A percentile compares a stretch with the other conserved stretches of the same genome.
phyloP scores from a whole-genome alignment of 2,888 invertebrate genomes.

The Itoplectis maculator region DNA sequence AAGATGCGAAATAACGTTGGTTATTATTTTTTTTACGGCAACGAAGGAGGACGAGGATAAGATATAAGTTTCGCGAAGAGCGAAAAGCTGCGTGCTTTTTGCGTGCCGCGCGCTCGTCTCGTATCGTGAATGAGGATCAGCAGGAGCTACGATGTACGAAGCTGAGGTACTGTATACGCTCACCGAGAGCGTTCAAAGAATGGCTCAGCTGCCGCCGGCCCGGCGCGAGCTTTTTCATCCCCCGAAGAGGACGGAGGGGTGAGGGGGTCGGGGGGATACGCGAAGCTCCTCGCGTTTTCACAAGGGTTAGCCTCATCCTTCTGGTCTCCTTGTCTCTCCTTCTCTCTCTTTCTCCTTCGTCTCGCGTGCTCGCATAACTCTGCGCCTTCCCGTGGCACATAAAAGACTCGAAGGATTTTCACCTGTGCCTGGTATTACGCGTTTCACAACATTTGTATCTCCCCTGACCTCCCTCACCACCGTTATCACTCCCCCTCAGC shows the following conservation, averaged over 20 bases:
- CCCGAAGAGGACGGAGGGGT: no score
- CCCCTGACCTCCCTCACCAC: no score
- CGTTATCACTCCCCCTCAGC: no score
- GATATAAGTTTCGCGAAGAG: conserved; percentile 9
- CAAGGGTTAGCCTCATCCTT: conserved; percentile 9
- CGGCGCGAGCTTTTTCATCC: background rate
- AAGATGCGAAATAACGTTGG: background rate
- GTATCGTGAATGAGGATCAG: conserved; percentile 22
- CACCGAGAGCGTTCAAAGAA: conserved; percentile 18
- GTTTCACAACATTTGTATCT: background rate
- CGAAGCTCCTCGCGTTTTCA: conserved; percentile 2
- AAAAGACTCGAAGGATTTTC: background rate
- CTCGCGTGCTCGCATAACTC: conserved; percentile 10
- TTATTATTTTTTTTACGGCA: background rate
- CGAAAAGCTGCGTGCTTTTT: conserved; percentile 11
- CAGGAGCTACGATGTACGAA: background rate
- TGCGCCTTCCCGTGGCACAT: background rate
- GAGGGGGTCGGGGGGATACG: background rate
- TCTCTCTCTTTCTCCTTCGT: background rate
- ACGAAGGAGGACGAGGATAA: background rate
- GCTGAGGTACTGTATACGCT: conserved; percentile 9
- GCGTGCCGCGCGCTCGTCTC: background rate
- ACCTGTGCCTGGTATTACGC: background rate
- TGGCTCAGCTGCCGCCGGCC: background rate
- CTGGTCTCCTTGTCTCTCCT: no score